A percentile compares a stretch with the other conserved stretches of the same genome.
Evolutionary conservation across 1,140 invertebrate genomes (phyloP).

Genomic region (Cyclargus thomasi): DNA sequence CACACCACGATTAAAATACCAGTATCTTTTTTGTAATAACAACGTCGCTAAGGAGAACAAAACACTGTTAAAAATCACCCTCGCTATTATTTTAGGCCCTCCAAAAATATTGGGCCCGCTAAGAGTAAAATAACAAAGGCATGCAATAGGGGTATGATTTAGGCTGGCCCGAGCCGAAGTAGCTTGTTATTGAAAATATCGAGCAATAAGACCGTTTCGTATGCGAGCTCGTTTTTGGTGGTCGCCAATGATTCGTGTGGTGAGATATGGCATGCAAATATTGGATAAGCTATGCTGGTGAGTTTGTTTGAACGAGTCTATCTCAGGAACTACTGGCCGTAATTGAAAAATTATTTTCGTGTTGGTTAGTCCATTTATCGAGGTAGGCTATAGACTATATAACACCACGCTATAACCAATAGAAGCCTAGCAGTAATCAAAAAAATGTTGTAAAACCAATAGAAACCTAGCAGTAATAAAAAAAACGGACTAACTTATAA

Average conservation of each 20-base stretch:
- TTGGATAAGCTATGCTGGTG: no score
- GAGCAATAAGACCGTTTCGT: conserved; percentile 11
- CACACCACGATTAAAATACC: no score
- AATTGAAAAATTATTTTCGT: no score
- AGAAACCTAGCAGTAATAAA: no score
- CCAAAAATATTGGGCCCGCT: conserved; percentile 52
- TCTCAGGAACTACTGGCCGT: no score
- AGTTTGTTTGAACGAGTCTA: no score
- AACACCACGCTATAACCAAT: no score
- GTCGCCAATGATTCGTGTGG: background rate
- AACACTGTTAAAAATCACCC: conserved; percentile 45
- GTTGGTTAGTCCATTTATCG: no score
- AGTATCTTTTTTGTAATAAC: conserved; percentile 1
- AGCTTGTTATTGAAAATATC: background rate
- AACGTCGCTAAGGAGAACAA: conserved; percentile 30
- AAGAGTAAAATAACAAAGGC: conserved; percentile 56
- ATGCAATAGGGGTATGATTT: conserved; percentile 14
- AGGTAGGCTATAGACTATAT: no score
- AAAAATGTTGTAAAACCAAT: no score
- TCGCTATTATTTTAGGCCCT: conserved; percentile 54
- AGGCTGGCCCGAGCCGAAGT: background rate
- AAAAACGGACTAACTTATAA: no score
- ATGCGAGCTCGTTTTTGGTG: background rate
- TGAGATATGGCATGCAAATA: background rate
- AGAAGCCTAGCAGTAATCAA: no score